Conservation (phyloP, 64 coral and sea anemone genomes). For the Montipora capricornis region DNA sequence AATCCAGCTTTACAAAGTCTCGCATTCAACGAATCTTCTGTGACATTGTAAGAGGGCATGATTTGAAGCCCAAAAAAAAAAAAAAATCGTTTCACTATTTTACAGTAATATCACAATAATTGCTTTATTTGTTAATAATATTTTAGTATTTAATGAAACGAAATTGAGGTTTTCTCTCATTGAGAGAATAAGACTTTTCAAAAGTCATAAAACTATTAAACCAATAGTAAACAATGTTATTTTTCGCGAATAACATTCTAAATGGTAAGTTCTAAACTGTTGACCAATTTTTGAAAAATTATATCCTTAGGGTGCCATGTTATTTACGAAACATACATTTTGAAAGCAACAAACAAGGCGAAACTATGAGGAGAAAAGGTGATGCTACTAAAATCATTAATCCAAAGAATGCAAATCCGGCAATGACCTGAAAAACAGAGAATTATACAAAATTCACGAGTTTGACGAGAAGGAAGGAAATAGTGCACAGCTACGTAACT, state of each 20-base stretch:
- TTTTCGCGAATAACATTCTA: not conserved
- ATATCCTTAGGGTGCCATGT: not conserved
- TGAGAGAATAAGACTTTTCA: not conserved
- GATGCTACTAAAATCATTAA: slow-evolving; percentile 91
- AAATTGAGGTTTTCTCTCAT: not conserved
- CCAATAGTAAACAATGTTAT: not conserved
- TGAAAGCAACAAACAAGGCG: slow-evolving; percentile 82
- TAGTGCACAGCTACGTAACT: no score
- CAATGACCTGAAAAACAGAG: slow-evolving; percentile 79
- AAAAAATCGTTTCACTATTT: no score
- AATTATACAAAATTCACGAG: not conserved
- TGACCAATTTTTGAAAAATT: not conserved
- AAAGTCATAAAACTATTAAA: not conserved
- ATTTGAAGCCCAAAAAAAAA: no score
- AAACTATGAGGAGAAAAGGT: slow-evolving; percentile 87
- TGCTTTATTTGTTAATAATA: no score
- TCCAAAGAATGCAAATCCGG: slow-evolving; percentile 94
- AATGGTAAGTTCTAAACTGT: not conserved
- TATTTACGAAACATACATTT: slow-evolving; percentile 81
- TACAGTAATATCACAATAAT: no score
- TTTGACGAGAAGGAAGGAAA: no score
- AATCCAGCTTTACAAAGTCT: no score
- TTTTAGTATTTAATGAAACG: no score
- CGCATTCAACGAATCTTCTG: not conserved
- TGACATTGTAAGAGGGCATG: not conserved